Percentiles rank a stretch among this genome's conserved stretches.
Conservation (phyloP, 1,140 invertebrate species). For the Caenorhabditis briggsae region DNA sequence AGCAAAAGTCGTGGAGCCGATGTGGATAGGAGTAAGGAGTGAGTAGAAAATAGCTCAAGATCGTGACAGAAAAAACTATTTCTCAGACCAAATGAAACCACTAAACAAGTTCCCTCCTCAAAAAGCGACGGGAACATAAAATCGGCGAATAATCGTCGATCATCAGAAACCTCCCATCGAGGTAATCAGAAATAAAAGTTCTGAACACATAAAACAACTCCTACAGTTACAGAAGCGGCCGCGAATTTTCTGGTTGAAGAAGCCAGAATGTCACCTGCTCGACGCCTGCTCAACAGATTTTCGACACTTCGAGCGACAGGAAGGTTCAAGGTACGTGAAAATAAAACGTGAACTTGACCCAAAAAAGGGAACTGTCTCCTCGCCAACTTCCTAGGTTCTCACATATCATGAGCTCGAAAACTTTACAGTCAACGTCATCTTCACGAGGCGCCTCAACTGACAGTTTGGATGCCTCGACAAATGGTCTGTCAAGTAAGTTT, state of each 20-base stretch:
- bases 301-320: constrained; percentile 3
- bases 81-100: background rate
- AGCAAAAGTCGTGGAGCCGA: constrained; percentile 31
- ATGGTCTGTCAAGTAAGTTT: constrained; percentile 11
- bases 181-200: background rate
- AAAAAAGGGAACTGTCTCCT: background rate
- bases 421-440: constrained; percentile 9
- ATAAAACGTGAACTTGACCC: background rate
- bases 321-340: constrained; percentile 11
- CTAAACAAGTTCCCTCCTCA: background rate
- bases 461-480: background rate
- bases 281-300: constrained; percentile 1
- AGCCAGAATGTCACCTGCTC: constrained; percentile 35
- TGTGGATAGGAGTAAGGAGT: constrained; percentile 18
- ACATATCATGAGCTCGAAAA: background rate
- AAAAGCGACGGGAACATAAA: constrained; percentile 38
- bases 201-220: too few species aligned
- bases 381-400: background rate
- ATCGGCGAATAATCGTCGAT: background rate
- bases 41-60: background rate
- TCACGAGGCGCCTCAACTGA: constrained; percentile 2
- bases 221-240: constrained; percentile 9
- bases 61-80: background rate
- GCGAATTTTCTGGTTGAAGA: constrained; percentile 10
- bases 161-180: constrained; percentile 38